phyloP scores from a whole-genome alignment of 2,888 invertebrate species.

The Ophioninae sp. region DNA sequence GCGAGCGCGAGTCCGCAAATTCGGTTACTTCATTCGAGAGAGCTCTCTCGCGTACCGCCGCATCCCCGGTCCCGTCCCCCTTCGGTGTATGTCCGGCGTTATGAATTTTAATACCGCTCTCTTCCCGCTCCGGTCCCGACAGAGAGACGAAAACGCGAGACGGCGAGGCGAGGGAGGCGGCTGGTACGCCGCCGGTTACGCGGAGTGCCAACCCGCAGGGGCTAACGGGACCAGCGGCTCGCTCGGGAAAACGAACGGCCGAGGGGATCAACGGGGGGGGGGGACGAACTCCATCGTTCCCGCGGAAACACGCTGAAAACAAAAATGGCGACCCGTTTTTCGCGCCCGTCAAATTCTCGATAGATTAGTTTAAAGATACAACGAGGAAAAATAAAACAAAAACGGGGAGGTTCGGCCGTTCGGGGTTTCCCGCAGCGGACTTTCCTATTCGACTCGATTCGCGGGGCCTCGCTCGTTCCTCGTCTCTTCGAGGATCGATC shows the following conservation, averaged over 20 bases:
- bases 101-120: slow-evolving; percentile 81
- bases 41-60: slow-evolving; percentile 57
- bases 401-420: no score
- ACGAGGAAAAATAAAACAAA: slow-evolving; percentile 67
- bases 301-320: slow-evolving; percentile 64
- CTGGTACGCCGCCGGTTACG: no score
- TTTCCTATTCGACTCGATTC: no score
- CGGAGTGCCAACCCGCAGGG: background rate
- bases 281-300: slow-evolving; percentile 33
- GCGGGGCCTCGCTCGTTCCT: no score
- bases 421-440: no score
- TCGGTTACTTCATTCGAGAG: slow-evolving; percentile 79
- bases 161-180: slow-evolving; percentile 5
- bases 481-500: no score
- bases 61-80: slow-evolving; percentile 62
- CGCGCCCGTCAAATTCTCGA: slow-evolving; percentile 79
- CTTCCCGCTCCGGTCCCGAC: slow-evolving; percentile 68
- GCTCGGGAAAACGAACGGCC: slow-evolving; percentile 43
- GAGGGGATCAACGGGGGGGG: slow-evolving; percentile 12
- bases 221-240: background rate
- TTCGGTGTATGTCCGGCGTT: slow-evolving; percentile 80
- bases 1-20: slow-evolving; percentile 76
- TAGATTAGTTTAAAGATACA: slow-evolving; percentile 80
- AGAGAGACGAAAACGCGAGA: slow-evolving; percentile 62
- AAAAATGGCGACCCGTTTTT: slow-evolving; percentile 79